Evolutionary conservation across 1,140 invertebrate species (phyloP), one percentile per base, ranked within the genome.

Genomic region (Homalodisca vitripennis): DNA sequence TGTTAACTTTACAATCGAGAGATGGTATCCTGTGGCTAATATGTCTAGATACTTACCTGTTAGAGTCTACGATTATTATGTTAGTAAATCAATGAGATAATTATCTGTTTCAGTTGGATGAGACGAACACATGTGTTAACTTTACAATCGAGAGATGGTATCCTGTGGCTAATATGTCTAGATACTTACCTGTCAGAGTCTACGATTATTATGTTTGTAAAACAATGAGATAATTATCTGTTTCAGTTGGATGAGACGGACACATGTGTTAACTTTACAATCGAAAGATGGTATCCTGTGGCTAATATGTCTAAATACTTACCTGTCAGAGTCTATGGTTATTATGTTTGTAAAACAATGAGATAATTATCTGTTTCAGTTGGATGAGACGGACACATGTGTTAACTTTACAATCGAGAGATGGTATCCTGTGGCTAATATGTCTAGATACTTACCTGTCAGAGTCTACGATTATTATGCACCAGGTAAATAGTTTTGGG

Each of bases 141-240:
- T 95, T 98, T 75, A 94, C 93, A 0, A 87, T 97, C 26, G 93
- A 97, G 81, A 84, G 97, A 71, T 98, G 95, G 95, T 93, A 88
- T 81, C 97, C 96, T 12, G 94, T 98, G 1, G 97, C 96, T 17
- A 98, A 98, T 80, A 94, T 97, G 90, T 96, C 96, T 0, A 86
- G 93, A 31, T 95, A 94, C 78, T 84, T 98, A 71, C 88, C 93
- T 2, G 88, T 97, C 55, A 86, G 93, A 73, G 88, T 98, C 6
- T 98, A 97, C 79, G 96, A 98, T 82, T 98, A 97, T 77, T 98
- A 98, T 83, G 90, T 96, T 68, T 96, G 96, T 78, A 94, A 94
- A 96, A 81, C 82, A 79, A 77, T 41, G 6, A 41, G 34, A 10
- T 10, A 41, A 41, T 41, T 41, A n/a, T n/a, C n/a, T n/a, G n/a